Base-by-base conservation (phyloP, 1,140 invertebrate species). In the Lamellibrachia luymesi region DNA sequence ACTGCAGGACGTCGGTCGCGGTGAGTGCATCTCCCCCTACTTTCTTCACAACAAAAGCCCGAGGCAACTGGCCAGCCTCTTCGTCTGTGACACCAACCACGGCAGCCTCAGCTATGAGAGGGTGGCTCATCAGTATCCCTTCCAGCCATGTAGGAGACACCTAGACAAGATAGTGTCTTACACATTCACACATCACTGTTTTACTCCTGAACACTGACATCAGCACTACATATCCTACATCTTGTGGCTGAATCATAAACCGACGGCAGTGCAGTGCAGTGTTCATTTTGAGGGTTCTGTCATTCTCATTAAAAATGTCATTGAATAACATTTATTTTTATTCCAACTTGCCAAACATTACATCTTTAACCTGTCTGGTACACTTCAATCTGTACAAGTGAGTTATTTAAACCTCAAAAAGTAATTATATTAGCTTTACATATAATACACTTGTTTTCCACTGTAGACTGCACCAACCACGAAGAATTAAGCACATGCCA, bases 111-210 rank as follows among this genome's bases (percentile, higher is more conserved):
- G 50, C 89, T 2, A 94, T 89, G 22, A 56, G 90, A 25, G 93
- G 93, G 50, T 94, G 94, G 27, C 25, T 80, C 80, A 94, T 50
- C 4, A 94, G n/a, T 6, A 94, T 50, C 27, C 50, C 25, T 90
- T 94, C 94, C 2, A 94, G 52, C 90, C 94, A 93, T 27, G 93
- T 93, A 6, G 94, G 94, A 50, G 94, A 17, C 52, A 94, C 93
- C 64, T 80, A 22, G 2, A 80, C 64, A 80, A 80, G 52, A 13
- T 38, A 38, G 38, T 38, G 38, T 38, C 98, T 98, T 91, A 38
- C 38, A 38, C 38, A 38, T 38, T 7, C 13, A 17, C 64, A 80
- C 64, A 80, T 80, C 64, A 80, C 64, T 22, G 64, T 80, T 0
- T 80, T 6, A 80, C 64, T 22, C 64, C 13, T 80, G 13, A 80